A percentile compares a stretch with the other conserved stretches of the same genome.
These are phyloP conservation scores for Heliconius hewitsoni DNA, from an alignment of 1,140 invertebrate genomes.

Conservation along the genomic window DNA sequence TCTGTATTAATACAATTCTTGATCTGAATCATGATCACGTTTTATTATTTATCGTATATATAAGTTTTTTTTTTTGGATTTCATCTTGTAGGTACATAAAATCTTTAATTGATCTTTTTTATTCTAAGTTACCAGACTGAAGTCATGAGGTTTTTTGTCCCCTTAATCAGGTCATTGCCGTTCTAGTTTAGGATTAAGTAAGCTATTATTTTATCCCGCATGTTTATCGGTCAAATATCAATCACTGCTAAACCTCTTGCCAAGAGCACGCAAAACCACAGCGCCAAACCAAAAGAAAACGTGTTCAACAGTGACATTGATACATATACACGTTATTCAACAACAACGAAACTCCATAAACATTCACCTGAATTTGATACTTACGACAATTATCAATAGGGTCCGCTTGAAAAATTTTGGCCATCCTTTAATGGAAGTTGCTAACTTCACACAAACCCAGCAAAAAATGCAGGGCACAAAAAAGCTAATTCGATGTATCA, in stretches of 20 bases:
- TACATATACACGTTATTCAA: neutral
- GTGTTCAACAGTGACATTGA: slow-evolving; percentile 23
- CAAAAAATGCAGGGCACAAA: slow-evolving; percentile 37
- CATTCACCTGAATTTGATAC: neutral
- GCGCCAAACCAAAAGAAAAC: slow-evolving; percentile 29
- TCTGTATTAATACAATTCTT: slow-evolving; percentile 26
- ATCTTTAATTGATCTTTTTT: neutral
- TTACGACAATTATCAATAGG: neutral
- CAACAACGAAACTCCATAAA: neutral
- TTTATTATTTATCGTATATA: neutral
- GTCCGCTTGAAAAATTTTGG: neutral
- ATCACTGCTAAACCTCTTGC: slow-evolving; percentile 42
- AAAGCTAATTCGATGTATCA: slow-evolving; percentile 41
- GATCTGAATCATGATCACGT: neutral
- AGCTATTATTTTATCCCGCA: slow-evolving; percentile 16
- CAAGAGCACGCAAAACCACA: slow-evolving; percentile 48
- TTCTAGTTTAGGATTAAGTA: slow-evolving; percentile 38
- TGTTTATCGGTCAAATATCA: slow-evolving; percentile 46
- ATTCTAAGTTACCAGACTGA: neutral
- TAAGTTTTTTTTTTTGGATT: too few relatives aligned
- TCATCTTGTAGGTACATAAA: neutral
- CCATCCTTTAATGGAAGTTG: slow-evolving; percentile 16
- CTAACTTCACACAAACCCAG: slow-evolving; percentile 37
- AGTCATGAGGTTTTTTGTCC: neutral
- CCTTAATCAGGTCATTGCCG: slow-evolving; percentile 42